These are phyloP conservation scores for Eira barbara DNA, from an alignment of 2,113 vertebrate genomes.

Conservation along the genomic window DNA sequence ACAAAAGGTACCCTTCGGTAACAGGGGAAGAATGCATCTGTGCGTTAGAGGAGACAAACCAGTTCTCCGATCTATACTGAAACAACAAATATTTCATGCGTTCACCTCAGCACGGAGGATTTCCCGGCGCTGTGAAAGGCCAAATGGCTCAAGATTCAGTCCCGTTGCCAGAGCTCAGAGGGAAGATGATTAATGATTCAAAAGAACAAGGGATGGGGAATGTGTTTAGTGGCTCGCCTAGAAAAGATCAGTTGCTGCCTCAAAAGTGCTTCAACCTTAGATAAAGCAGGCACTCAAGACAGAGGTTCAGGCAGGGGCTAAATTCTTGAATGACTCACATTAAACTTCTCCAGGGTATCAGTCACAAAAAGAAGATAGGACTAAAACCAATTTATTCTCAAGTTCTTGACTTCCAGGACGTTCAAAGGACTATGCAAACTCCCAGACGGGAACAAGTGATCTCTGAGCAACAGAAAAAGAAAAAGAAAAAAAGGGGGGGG, in stretches of 20 bases:
- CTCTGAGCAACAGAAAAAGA: background rate
- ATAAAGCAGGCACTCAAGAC: background rate
- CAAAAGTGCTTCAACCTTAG: background rate
- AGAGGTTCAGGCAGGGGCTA: background rate
- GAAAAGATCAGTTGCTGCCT: background rate
- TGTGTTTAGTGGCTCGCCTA: background rate
- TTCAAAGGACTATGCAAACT: background rate
- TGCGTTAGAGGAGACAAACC: background rate
- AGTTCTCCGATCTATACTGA: background rate
- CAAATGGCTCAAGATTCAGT: conserved; percentile 38
- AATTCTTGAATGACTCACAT: background rate
- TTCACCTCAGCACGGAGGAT: background rate
- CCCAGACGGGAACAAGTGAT: background rate
- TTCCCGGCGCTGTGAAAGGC: background rate
- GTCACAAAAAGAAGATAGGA: background rate
- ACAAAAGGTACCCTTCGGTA: background rate
- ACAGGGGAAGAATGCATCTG: background rate
- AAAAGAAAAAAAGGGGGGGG: background rate
- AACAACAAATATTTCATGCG: conserved; percentile 25
- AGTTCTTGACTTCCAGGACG: background rate
- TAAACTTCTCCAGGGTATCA: background rate
- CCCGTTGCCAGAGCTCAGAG: background rate
- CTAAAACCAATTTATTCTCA: conserved; percentile 1
- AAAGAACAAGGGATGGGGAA: background rate
- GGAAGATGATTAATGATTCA: conserved; percentile 37